Percentiles rank a stretch among this genome's conserved stretches.
These are phyloP conservation scores for Eolophus roseicapilla DNA, from an alignment of 2,113 vertebrate genomes.

Conservation along the genomic window DNA sequence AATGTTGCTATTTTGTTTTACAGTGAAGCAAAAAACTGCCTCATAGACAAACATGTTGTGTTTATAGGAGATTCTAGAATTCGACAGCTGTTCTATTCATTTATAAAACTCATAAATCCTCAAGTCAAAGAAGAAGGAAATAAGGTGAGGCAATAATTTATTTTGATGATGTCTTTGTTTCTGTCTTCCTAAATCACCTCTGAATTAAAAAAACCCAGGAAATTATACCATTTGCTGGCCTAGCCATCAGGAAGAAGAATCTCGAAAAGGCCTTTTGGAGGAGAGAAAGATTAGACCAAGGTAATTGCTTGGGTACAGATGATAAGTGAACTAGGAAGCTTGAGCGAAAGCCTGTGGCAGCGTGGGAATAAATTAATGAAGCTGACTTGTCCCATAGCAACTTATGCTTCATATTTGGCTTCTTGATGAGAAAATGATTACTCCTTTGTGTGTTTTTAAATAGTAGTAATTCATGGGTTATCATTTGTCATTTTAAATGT, in stretches of 20 bases:
- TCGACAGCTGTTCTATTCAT: conserved; percentile 92
- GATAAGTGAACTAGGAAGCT: background rate
- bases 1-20: conserved; percentile 65
- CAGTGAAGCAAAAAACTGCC: conserved; percentile 94
- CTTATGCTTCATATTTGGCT: background rate
- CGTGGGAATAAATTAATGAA: conserved; percentile 1
- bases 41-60: conserved; percentile 83
- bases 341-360: background rate
- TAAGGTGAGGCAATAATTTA: conserved; percentile 79
- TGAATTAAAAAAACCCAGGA: background rate
- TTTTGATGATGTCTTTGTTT: background rate
- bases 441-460: conserved; percentile 40
- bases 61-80: conserved; percentile 97
- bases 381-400: background rate
- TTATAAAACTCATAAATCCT: conserved; percentile 89
- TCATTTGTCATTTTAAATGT: conserved; percentile 24
- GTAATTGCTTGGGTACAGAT: background rate
- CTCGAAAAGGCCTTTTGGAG: background rate
- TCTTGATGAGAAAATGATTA: conserved; percentile 12
- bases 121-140: conserved; percentile 86
- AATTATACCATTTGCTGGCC: background rate
- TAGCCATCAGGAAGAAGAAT: background rate
- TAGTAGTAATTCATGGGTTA: background rate
- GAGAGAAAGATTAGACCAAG: background rate
- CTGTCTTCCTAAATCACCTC: background rate